These are phyloP conservation scores for Nerophis ophidion DNA, from an alignment of 2,113 vertebrate genomes.

Conservation along the genomic window DNA sequence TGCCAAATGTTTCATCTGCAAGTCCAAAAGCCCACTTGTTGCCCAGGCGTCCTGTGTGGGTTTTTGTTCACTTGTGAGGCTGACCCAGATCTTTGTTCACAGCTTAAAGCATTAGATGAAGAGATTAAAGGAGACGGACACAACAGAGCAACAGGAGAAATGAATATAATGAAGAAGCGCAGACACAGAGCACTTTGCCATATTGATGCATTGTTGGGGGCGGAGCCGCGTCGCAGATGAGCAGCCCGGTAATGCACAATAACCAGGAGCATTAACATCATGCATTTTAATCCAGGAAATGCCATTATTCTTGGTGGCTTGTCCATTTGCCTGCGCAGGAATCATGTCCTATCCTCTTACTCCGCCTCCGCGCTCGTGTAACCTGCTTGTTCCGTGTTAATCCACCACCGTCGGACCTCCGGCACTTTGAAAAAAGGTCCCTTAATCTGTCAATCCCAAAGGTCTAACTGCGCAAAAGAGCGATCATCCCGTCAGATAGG, in stretches of 20 bases:
- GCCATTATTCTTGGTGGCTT: constrained; percentile 61
- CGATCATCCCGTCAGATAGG: constrained; percentile 67
- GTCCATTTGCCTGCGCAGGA: constrained; percentile 57
- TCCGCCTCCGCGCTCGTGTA: constrained; percentile 32
- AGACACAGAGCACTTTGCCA: constrained; percentile 61
- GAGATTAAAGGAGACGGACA: constrained; percentile 61
- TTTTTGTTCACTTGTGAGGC: constrained; percentile 46
- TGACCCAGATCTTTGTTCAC: constrained; percentile 55
- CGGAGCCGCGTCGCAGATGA: constrained; percentile 57
- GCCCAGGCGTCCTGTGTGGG: constrained; percentile 26
- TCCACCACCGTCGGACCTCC: constrained; percentile 50
- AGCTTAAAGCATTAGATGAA: constrained; percentile 55
- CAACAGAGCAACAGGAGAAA: constrained; percentile 47
- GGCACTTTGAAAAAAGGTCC: constrained; percentile 66
- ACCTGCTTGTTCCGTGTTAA: constrained; percentile 62
- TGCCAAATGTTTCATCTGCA: too few relatives aligned
- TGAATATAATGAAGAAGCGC: constrained; percentile 50
- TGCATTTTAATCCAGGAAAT: constrained; percentile 66
- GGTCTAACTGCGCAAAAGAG: constrained; percentile 72
- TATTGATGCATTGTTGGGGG: constrained; percentile 67
- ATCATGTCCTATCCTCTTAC: constrained; percentile 48
- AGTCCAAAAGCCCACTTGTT: constrained; percentile 18
- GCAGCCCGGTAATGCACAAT: constrained; percentile 64
- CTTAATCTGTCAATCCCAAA: constrained; percentile 65
- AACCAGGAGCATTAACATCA: constrained; percentile 67